These are phyloP conservation scores for Pristionchus arcanus DNA, from an alignment of 2,888 invertebrate species.

Conservation along the genomic window DNA sequence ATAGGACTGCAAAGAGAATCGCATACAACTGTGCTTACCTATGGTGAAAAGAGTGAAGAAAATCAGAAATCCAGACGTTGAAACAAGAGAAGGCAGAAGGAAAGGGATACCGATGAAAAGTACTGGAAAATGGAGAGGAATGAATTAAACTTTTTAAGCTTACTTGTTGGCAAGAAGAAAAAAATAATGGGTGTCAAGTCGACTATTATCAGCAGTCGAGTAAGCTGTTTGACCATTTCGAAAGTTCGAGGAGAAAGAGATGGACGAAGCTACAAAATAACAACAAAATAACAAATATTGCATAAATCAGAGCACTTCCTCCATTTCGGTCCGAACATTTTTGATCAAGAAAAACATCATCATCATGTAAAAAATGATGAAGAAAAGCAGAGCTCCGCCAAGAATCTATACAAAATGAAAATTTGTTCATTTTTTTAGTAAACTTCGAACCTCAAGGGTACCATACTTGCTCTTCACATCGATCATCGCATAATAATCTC, in stretches of 20 bases:
- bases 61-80: not conserved
- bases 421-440: not conserved
- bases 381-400: not conserved
- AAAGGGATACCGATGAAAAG: not conserved
- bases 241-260: constrained; percentile 14
- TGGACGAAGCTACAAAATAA: not conserved
- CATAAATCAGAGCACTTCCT: too few species aligned
- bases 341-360: not conserved
- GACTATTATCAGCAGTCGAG: not conserved
- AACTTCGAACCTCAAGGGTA: not conserved
- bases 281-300: not conserved
- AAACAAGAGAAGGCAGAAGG: not conserved
- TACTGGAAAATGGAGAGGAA: too few species aligned
- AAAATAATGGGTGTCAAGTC: not conserved
- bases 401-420: not conserved
- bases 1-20: not conserved
- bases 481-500: not conserved
- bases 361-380: not conserved
- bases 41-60: not conserved
- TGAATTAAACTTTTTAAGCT: too few species aligned
- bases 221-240: not conserved
- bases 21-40: not conserved
- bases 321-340: not conserved
- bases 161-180: not conserved
- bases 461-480: constrained; percentile 17